phyloP scores from a whole-genome alignment of 2,888 invertebrate species.

The Teleogryllus oceanicus region DNA sequence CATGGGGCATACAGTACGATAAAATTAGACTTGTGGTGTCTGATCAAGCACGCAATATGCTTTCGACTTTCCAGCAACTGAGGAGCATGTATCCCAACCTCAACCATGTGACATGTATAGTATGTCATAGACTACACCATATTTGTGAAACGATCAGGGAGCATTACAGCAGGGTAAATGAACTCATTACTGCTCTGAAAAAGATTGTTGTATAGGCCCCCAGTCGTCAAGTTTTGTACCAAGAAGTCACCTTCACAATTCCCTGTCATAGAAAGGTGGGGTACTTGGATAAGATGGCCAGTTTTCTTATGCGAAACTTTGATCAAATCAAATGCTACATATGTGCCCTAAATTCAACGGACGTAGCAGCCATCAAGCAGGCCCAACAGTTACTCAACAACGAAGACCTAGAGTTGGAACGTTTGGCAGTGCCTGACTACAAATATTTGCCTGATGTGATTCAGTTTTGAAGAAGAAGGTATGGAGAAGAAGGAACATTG shows the following conservation, averaged over 20 bases:
- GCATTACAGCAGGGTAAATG: no score
- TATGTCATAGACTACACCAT: not conserved
- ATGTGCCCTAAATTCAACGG: slow-evolving; percentile 25
- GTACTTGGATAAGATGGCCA: slow-evolving; percentile 22
- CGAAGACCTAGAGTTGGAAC: slow-evolving; percentile 3
- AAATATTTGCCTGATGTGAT: not conserved
- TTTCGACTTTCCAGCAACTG: slow-evolving; percentile 25
- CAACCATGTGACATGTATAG: slow-evolving; percentile 22
- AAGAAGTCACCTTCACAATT: no score
- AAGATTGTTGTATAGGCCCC: no score
- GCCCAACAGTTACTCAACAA: slow-evolving; percentile 2
- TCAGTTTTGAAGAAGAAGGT: slow-evolving; percentile 22
- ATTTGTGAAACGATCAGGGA: no score
- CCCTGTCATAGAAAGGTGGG: not conserved
- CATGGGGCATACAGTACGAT: not conserved
- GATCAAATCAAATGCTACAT: slow-evolving; percentile 22
- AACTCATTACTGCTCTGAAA: no score
- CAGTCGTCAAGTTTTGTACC: no score
- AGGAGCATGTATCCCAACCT: slow-evolving; percentile 26
- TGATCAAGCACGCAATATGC: slow-evolving; percentile 25
- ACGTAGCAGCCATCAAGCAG: slow-evolving; percentile 21
- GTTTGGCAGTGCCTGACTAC: not conserved
- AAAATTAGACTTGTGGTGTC: slow-evolving; percentile 23
- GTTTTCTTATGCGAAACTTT: slow-evolving; percentile 27
- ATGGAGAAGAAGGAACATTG: slow-evolving; percentile 19